Conservation (phyloP, 2,113 vertebrate genomes). For the Noctilio leporinus region DNA sequence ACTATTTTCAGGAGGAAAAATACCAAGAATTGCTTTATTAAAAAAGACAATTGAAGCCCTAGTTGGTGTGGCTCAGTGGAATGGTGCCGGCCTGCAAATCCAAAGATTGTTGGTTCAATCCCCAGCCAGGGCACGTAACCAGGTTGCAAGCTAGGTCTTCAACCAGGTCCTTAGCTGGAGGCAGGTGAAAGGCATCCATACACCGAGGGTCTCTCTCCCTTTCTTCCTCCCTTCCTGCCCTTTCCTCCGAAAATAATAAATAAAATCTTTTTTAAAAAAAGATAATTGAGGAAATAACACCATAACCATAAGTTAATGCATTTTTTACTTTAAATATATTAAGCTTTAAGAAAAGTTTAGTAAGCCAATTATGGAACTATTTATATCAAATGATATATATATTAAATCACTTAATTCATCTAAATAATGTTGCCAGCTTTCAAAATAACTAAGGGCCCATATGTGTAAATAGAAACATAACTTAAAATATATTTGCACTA, state of each 20-base stretch:
- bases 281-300: background rate
- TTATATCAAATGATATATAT: background rate
- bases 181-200: too few species aligned
- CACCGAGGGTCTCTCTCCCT: too few species aligned
- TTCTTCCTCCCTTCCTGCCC: too few species aligned
- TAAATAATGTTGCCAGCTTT: slow-evolving; percentile 7
- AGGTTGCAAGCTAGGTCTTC: too few species aligned
- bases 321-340: background rate
- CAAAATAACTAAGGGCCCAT: background rate
- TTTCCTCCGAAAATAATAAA: too few species aligned
- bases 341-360: background rate
- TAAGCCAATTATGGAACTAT: background rate
- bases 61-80: too few species aligned
- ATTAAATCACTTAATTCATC: background rate
- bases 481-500: background rate
- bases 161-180: too few species aligned
- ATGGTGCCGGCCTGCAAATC: too few species aligned
- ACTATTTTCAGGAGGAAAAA: background rate
- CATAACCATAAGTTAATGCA: background rate
- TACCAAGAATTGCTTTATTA: background rate
- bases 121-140: too few species aligned
- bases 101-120: too few species aligned
- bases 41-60: background rate
- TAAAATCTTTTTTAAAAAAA: background rate
- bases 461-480: background rate